phyloP scores from a whole-genome alignment of 2,797 vertebrate genomes.

The Manis crassicaudata region DNA sequence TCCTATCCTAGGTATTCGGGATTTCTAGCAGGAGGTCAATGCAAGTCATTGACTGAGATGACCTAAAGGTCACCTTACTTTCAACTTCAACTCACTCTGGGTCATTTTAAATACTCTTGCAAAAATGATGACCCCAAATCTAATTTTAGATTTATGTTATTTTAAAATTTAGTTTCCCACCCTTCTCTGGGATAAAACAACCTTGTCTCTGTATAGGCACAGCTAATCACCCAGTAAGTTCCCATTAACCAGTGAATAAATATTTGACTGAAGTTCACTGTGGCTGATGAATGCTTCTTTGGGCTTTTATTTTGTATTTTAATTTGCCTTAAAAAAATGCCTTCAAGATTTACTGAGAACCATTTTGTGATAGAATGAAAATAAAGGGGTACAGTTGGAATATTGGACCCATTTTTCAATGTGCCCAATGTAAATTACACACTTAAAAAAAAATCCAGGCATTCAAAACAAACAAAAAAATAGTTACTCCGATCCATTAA shows the following conservation, averaged over 20 bases:
- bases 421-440: not conserved
- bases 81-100: not conserved
- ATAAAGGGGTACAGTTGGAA: not conserved
- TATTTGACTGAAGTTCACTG: conserved; percentile 14
- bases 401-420: not conserved
- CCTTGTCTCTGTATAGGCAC: not conserved
- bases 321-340: not conserved
- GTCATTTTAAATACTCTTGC: not conserved
- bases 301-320: conserved; percentile 2
- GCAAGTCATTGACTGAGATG: not conserved
- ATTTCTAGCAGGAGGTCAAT: not conserved
- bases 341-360: not conserved
- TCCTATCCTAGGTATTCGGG: not conserved
- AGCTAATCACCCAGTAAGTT: not conserved
- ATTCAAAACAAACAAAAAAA: not conserved
- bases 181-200: not conserved
- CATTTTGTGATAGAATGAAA: not conserved
- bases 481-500: not conserved
- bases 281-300: not conserved
- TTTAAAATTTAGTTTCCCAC: conserved; percentile 38
- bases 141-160: not conserved
- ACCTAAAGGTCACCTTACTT: not conserved
- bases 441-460: not conserved
- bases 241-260: not conserved
- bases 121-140: not conserved